Evolutionary conservation across 2,888 invertebrate species (phyloP).

Genomic region (Orthonychiurus folsomi): DNA sequence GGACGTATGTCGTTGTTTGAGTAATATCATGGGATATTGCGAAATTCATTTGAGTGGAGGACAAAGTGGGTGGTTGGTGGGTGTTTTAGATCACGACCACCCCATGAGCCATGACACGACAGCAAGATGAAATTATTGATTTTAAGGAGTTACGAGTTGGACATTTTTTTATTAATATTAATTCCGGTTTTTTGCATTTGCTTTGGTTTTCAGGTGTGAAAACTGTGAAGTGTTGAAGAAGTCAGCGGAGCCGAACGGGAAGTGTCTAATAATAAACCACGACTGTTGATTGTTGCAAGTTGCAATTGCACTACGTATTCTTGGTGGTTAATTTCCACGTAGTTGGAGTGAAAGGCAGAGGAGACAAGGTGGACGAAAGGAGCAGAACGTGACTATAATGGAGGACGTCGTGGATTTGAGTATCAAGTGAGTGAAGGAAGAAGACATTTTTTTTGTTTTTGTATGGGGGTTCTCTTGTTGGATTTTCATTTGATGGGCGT

Average conservation of each 20-base stretch:
- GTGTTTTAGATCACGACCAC: neutral
- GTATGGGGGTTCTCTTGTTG: neutral
- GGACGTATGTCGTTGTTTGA: too few species aligned
- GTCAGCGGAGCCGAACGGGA: too few species aligned
- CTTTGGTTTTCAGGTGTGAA: too few species aligned
- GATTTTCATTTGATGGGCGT: neutral
- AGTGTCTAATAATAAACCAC: neutral
- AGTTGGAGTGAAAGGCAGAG: too few species aligned
- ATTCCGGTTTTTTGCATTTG: neutral
- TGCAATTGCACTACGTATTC: neutral
- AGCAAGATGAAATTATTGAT: neutral
- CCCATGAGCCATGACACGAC: too few species aligned
- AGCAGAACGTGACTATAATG: slow-evolving; percentile 24
- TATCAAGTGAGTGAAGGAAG: slow-evolving; percentile 55
- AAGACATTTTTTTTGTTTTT: slow-evolving; percentile 2
- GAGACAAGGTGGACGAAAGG: slow-evolving; percentile 6
- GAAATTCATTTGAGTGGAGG: neutral
- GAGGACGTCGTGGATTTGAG: slow-evolving; percentile 80
- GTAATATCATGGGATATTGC: slow-evolving; percentile 1
- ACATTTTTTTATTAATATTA: neutral
- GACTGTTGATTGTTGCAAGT: neutral
- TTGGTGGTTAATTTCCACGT: slow-evolving; percentile 3
- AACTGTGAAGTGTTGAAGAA: too few species aligned
- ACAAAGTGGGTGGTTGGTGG: too few species aligned
- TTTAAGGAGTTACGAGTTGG: neutral